phyloP scores from a whole-genome alignment of 2,113 vertebrate genomes.

The Tupaia tana region DNA sequence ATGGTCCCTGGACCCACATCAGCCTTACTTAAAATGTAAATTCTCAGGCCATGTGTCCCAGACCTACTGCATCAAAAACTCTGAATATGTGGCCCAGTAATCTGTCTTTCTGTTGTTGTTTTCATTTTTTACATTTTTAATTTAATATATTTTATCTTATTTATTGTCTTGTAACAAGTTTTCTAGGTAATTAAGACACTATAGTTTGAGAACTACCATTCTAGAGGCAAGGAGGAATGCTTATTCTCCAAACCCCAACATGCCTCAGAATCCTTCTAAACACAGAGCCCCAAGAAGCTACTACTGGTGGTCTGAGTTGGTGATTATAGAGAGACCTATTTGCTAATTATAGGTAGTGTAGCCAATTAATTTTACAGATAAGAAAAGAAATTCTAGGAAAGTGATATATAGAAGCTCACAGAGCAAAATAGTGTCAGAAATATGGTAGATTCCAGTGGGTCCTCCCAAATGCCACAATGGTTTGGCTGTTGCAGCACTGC shows the following conservation, averaged over 20 bases:
- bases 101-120: neutral
- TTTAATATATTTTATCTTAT: too few relatives aligned
- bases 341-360: neutral
- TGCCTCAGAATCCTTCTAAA: neutral
- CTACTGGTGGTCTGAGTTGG: neutral
- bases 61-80: neutral
- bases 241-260: neutral
- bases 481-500: slow-evolving; percentile 28
- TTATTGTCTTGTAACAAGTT: neutral
- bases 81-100: neutral
- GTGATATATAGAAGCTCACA: neutral
- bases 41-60: neutral
- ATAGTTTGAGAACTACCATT: neutral
- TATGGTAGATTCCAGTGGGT: neutral
- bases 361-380: neutral
- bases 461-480: neutral
- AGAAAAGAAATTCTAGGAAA: neutral
- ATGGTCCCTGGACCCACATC: neutral
- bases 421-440: neutral
- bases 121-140: too few relatives aligned
- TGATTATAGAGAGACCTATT: neutral
- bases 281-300: neutral
- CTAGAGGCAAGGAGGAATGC: neutral
- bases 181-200: neutral
- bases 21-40: neutral